phyloP scores from a whole-genome alignment of 2,888 invertebrate genomes.

The Apamea epomidion region DNA sequence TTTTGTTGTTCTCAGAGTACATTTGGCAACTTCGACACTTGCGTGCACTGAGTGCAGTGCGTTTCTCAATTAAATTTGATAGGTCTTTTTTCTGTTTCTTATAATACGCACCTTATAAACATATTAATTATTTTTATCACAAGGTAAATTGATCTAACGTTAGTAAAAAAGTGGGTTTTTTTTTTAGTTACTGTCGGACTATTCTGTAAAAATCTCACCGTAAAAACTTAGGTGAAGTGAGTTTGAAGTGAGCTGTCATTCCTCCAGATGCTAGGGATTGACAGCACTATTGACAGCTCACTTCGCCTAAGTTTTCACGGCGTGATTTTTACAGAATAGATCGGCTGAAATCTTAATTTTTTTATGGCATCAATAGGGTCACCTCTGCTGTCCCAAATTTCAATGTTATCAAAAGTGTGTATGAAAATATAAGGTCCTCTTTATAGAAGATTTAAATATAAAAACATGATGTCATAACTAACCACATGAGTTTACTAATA shows the following conservation, averaged over 20 bases:
- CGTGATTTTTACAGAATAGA: no score
- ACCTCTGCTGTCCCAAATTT: no score
- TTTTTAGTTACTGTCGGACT: background rate
- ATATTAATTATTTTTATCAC: background rate
- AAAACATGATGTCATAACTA: no score
- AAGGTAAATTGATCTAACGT: background rate
- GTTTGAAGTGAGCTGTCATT: no score
- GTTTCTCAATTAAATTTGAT: background rate
- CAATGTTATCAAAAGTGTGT: no score
- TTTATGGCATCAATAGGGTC: background rate
- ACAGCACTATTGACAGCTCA: no score
- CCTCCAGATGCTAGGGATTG: no score
- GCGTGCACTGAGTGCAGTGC: conserved; percentile 24
- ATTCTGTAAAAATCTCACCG: background rate
- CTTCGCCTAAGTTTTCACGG: no score
- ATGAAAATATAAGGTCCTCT: background rate
- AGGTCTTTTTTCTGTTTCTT: background rate
- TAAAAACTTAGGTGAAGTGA: no score
- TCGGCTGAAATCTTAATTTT: no score
- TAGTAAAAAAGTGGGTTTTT: background rate
- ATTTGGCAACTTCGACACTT: conserved; percentile 38
- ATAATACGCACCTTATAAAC: no score
- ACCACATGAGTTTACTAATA: background rate
- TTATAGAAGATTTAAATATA: background rate
- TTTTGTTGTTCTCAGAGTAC: conserved; percentile 18